A percentile compares a stretch with the other conserved stretches of the same genome.
These are phyloP conservation scores for Siniperca knerii DNA, from an alignment of 2,113 vertebrate species.

Conservation along the genomic window DNA sequence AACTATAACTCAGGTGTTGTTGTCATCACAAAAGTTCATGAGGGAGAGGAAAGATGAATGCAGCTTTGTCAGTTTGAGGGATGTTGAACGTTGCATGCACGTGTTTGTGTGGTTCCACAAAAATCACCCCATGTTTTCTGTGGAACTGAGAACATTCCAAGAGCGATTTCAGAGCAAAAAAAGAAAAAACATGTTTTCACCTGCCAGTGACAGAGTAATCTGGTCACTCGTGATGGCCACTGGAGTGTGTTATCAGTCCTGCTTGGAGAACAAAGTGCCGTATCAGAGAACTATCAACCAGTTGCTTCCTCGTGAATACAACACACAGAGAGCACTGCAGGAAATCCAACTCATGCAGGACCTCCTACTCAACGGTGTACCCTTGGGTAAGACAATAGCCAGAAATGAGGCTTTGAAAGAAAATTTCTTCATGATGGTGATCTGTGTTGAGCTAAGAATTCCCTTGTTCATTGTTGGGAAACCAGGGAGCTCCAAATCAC, in stretches of 20 bases:
- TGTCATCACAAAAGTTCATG: conserved; percentile 89
- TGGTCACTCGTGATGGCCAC: conserved; percentile 90
- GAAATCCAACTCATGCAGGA: conserved; percentile 86
- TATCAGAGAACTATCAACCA: conserved; percentile 78
- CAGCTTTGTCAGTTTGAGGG: conserved; percentile 90
- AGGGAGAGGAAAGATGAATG: conserved; percentile 84
- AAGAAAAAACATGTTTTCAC: accelerated
- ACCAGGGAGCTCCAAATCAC: conserved; percentile 94
- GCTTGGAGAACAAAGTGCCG: conserved; percentile 82
- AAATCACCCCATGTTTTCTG: conserved; percentile 74
- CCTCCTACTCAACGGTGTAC: conserved; percentile 85
- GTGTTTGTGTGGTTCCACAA: conserved; percentile 88
- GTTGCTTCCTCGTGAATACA: conserved; percentile 74
- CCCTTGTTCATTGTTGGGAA: conserved; percentile 93
- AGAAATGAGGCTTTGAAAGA: conserved; percentile 91
- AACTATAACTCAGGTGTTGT: conserved; percentile 81
- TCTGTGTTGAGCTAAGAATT: conserved; percentile 92
- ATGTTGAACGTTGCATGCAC: conserved; percentile 91
- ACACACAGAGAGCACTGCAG: conserved; percentile 73
- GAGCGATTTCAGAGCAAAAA: not conserved
- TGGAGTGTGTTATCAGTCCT: conserved; percentile 90
- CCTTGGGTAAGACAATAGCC: conserved; percentile 86
- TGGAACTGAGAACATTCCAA: conserved; percentile 24
- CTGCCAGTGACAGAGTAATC: conserved; percentile 62
- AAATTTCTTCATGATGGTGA: conserved; percentile 94